Evolutionary conservation across 2,797 vertebrate species (phyloP), one percentile per base, ranked within the genome.

Genomic region (Tympanoctomys barrerae): DNA sequence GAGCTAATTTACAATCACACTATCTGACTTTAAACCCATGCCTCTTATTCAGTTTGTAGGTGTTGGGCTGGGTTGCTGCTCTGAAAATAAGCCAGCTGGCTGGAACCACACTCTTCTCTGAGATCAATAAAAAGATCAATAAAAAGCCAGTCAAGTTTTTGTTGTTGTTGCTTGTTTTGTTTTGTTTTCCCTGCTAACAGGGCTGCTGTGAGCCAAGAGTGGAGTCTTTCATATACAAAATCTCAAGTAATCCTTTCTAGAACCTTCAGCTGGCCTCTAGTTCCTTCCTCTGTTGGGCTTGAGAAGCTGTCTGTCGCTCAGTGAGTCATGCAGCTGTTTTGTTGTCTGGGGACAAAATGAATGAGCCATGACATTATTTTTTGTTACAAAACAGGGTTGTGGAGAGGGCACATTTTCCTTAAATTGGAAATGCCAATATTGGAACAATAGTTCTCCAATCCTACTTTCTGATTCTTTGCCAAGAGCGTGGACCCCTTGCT

Each of bases 311-410:
- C 71, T 96, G 94, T 78, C 82, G 81, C 73, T 92, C 89, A 68
- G 91, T 91, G 81, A 94, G 85, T 75, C 77, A 2, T 61, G 89
- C 26, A 31, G 79, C 91, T 52, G 36, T 93, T 95, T 71, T 87
- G 9, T 91, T 92, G 80, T 14, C 75, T 91, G 61, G 87, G 61
- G 93, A 71, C 70, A 89, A 70, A 96, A 84, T 3, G 10, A 95
- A 80, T 70, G 39, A 89, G 81, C 71, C 11, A 1, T 75, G 61
- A 21, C n/a, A 21, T 92, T 87, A 39, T 4, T 39, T 89, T 86
- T n/a, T 33, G 66, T 71, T 91, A 49, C 71, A 49, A 87, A 89
- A 94, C 54, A 85, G 36, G 26, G 14, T 66, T 80, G 73, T 77
- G 77, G 61, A 91, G 59, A 80, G 49, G 36, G 52, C 33, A 75